phyloP scores from a whole-genome alignment of 2,888 invertebrate species.

The Agrilus biguttatus region DNA sequence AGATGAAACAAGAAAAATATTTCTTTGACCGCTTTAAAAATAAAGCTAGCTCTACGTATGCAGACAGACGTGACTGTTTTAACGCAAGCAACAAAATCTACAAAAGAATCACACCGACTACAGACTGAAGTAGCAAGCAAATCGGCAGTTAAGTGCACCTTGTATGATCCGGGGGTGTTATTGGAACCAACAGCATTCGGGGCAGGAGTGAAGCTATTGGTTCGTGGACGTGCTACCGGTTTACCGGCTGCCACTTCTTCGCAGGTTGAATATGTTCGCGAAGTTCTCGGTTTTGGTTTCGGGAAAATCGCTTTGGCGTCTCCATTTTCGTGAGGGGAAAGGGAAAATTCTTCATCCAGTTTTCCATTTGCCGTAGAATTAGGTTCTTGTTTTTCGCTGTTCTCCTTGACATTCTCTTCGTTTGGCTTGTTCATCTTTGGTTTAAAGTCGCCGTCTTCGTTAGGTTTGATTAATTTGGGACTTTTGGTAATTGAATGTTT shows the following conservation, averaged over 20 bases:
- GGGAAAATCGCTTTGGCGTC: constrained; percentile 38
- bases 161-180: constrained; percentile 48
- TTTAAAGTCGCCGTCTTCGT: no score
- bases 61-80: no score
- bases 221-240: constrained; percentile 55
- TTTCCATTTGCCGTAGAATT: constrained; percentile 17
- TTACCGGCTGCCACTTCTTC: constrained; percentile 48
- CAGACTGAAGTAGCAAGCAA: no score
- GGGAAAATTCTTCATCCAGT: constrained; percentile 4
- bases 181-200: constrained; percentile 44
- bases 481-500: no score
- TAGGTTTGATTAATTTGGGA: no score
- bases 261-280: constrained; percentile 54
- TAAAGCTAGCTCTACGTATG: no score
- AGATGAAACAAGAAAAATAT: no score
- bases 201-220: constrained; percentile 38
- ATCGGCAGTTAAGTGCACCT: constrained; percentile 38
- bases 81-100: no score
- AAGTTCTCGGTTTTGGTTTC: constrained; percentile 68
- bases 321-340: constrained; percentile 15
- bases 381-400: constrained; percentile 17
- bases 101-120: no score
- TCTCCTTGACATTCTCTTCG: constrained; percentile 11
- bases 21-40: no score
- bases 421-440: neutral